A percentile compares a stretch with the other conserved stretches of the same genome.
Conservation (phyloP, 2,888 invertebrate species). For the Rhingia campestris region DNA sequence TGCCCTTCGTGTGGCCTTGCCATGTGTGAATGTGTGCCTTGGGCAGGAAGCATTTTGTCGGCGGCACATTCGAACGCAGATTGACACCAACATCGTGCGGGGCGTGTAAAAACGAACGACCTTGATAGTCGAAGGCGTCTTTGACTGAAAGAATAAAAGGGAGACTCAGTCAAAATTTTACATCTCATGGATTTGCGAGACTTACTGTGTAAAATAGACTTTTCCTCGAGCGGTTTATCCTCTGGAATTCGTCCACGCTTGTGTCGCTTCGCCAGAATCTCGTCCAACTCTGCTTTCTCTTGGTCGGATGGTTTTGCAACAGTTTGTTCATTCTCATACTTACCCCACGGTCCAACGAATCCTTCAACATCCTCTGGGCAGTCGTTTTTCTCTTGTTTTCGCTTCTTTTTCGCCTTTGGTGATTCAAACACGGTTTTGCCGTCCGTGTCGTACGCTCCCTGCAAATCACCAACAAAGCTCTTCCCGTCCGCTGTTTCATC, state of each 20-base stretch:
- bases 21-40: constrained; percentile 98
- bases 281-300: constrained; percentile 96
- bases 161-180: background rate
- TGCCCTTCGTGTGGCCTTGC: constrained; percentile 98
- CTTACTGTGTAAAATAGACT: constrained; percentile 95
- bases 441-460: constrained; percentile 88
- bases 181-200: constrained; percentile 66
- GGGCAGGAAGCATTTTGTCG: constrained; percentile 97
- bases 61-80: constrained; percentile 92
- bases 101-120: constrained; percentile 95
- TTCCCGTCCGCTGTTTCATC: constrained; percentile 84
- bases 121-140: constrained; percentile 97
- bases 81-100: constrained; percentile 97
- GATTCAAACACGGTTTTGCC: constrained; percentile 96
- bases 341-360: constrained; percentile 99
- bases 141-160: constrained; percentile 87
- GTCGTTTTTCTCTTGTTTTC: constrained; percentile 94
- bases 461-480: constrained; percentile 85
- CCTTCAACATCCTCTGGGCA: constrained; percentile 96
- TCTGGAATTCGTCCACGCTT: constrained; percentile 93
- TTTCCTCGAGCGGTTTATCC: constrained; percentile 96
- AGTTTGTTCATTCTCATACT: constrained; percentile 94
- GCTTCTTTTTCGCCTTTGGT: constrained; percentile 88
- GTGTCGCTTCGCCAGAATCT: constrained; percentile 94
- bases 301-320: constrained; percentile 96